Base-by-base conservation (phyloP, 2,888 invertebrate genomes). In the Drosophila macrothrix region DNA sequence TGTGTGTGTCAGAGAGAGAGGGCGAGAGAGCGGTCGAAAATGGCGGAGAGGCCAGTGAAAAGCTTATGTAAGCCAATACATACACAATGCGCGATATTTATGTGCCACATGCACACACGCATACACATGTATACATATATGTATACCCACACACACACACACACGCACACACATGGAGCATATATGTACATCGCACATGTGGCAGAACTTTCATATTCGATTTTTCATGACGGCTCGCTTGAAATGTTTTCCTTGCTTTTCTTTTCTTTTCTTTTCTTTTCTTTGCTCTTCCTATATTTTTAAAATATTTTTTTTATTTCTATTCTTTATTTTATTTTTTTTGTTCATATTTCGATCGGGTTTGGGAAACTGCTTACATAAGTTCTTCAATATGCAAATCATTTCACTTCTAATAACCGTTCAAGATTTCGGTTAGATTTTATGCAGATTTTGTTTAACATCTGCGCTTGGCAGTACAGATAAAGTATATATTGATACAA, bases 41-140 rank as follows among this genome's bases (percentile, higher is more conserved):
- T 82, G 65, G 54, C 67, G 46, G 79, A 72, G 82, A 84, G 88
- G 80, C 83, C 74, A 77, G 78, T 76, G 67, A 73, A 76, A 76
- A 76, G 88, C 88, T 90, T 81, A 89, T 89, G 90, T 84, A 90
- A 90, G 91, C 90, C 91, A 88, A 88, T 91, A 85, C 85, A 85
- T 85, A 73, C 86, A 88, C 90, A 85, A 88, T 83, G 85, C 73
- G 80, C 80, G 74, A 82, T 79, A 79, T 79, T 79, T 79, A 79
- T 79, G 82, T 79, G 73, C 74, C 73, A 52, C 31, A 64, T 49
- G 69, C 39, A 65, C 49, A 61, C 52, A 68, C 56, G 58, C 29
- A 61, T 37, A 60, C 49, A 10, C 19, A 66, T 55, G 37, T 41
- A 50, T 31, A 37, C 56, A 46, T 25, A 46, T 46, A 16, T 16